Percentiles rank a stretch among this genome's conserved stretches.
Evolutionary conservation across 2,888 invertebrate species (phyloP).

Genomic region (Prenolepis imparis): DNA sequence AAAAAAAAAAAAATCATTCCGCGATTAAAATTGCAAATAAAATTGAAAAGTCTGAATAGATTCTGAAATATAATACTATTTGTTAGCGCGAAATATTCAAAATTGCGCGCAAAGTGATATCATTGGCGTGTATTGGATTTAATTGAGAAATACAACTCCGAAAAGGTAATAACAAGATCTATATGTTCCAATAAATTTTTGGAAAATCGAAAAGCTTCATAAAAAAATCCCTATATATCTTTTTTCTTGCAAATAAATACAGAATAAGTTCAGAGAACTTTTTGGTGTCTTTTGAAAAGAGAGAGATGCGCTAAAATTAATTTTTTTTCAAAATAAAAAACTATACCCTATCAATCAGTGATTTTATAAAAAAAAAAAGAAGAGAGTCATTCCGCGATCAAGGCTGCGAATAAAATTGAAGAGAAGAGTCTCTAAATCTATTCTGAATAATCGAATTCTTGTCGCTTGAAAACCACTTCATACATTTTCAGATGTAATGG

Average conservation of each 20-base stretch:
- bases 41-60: too few species aligned
- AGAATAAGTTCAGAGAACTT: not conserved
- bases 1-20: too few species aligned
- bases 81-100: too few species aligned
- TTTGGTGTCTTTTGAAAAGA: not conserved
- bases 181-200: not conserved
- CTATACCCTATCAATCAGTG: not conserved
- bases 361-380: not conserved
- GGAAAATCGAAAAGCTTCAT: not conserved
- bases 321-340: not conserved
- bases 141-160: not conserved
- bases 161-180: not conserved
- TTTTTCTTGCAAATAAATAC: not conserved
- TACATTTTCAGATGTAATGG: constrained; percentile 7
- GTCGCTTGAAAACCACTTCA: not conserved
- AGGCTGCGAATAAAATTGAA: not conserved
- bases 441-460: not conserved
- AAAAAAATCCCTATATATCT: not conserved
- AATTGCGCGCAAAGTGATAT: constrained; percentile 20
- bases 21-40: too few species aligned
- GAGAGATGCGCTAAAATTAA: not conserved
- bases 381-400: not conserved
- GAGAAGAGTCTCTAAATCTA: not conserved
- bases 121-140: not conserved
- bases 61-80: too few species aligned